Evolutionary conservation across 2,888 invertebrate species (phyloP).

Genomic region (Drosophila meridiana): DNA sequence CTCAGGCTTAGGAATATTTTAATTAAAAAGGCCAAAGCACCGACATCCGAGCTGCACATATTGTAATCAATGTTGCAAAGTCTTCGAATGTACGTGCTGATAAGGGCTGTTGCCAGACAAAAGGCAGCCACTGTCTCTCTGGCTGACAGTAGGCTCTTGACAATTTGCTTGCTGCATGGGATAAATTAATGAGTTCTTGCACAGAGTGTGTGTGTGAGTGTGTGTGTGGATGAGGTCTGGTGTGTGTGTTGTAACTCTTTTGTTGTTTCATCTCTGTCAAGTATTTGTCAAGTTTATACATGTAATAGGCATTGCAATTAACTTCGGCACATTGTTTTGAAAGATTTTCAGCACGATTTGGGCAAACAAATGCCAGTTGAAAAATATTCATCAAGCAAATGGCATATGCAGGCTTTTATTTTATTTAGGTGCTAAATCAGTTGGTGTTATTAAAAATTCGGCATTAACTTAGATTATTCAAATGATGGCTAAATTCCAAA

Average conservation of each 20-base stretch:
- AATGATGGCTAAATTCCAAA: conserved; percentile 26
- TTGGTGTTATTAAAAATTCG: conserved; percentile 13
- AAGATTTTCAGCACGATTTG: neutral
- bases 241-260: neutral
- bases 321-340: neutral
- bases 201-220: neutral
- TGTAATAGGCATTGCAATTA: conserved; percentile 10
- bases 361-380: conserved; percentile 1
- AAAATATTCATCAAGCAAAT: conserved; percentile 6
- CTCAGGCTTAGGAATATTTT: conserved; percentile 28
- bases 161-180: conserved; percentile 20
- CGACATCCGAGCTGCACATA: conserved; percentile 20
- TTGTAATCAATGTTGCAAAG: conserved; percentile 24
- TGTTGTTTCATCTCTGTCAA: conserved; percentile 3
- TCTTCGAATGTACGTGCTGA: conserved; percentile 58
- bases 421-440: conserved; percentile 31
- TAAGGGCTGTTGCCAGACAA: conserved; percentile 52
- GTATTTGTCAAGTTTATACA: conserved; percentile 6
- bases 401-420: conserved; percentile 8
- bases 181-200: conserved; percentile 39
- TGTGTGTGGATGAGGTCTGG: neutral
- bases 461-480: neutral
- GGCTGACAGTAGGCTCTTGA: conserved; percentile 13
- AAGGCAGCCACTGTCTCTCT: conserved; percentile 9
- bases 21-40: conserved; percentile 49